phyloP scores from a whole-genome alignment of 1,140 invertebrate species.

The Gonatopus flavifemur region DNA sequence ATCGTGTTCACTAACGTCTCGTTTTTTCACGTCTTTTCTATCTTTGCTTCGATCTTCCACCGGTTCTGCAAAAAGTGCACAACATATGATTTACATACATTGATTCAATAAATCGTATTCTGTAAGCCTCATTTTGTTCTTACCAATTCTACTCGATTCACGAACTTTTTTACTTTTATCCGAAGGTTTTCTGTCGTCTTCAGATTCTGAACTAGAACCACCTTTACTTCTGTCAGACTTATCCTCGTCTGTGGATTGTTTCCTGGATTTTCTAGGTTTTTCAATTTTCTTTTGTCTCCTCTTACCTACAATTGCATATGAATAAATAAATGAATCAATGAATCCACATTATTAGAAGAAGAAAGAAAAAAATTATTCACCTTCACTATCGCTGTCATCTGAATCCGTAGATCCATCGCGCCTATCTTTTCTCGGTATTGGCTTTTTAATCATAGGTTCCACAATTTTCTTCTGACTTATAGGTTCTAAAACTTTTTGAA shows the following conservation, averaged over 20 bases:
- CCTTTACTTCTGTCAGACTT: slow-evolving; percentile 50
- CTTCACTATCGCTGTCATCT: slow-evolving; percentile 56
- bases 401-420: slow-evolving; percentile 55
- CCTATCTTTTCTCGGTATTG: slow-evolving; percentile 53
- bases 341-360: slow-evolving; percentile 2
- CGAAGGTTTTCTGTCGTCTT: slow-evolving; percentile 44
- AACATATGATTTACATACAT: slow-evolving; percentile 6
- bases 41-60: slow-evolving; percentile 47
- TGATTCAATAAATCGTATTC: neutral
- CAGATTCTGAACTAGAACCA: slow-evolving; percentile 49
- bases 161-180: slow-evolving; percentile 47
- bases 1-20: slow-evolving; percentile 54
- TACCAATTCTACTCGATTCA: slow-evolving; percentile 42
- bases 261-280: slow-evolving; percentile 45
- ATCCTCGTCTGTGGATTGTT: slow-evolving; percentile 49
- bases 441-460: slow-evolving; percentile 55
- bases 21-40: slow-evolving; percentile 49
- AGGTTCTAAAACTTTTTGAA: slow-evolving; percentile 39
- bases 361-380: slow-evolving; percentile 27
- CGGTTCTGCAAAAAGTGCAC: slow-evolving; percentile 25
- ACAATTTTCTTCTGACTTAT: slow-evolving; percentile 37
- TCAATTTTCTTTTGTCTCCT: slow-evolving; percentile 53
- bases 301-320: slow-evolving; percentile 34
- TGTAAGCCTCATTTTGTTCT: neutral
- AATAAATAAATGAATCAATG: slow-evolving; percentile 2